A percentile compares a stretch with the other conserved stretches of the same genome.
phyloP scores from a whole-genome alignment of 1,140 invertebrate genomes.

The Ceratosolen fusciceps region DNA sequence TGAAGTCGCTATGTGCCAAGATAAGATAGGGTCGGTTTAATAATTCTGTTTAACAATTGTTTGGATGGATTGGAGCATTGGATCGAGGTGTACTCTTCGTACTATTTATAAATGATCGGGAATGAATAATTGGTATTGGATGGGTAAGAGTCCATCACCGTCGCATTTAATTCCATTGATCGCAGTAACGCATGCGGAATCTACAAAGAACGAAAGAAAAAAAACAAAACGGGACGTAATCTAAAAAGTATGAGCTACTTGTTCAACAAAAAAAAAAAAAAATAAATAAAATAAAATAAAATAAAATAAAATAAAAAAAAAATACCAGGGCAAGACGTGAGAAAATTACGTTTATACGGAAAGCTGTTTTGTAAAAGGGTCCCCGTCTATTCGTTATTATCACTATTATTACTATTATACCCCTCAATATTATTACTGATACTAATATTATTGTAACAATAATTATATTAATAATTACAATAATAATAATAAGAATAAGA shows the following conservation, averaged over 20 bases:
- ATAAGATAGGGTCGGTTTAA: slow-evolving; percentile 49
- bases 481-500: no score
- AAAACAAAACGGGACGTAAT: slow-evolving; percentile 49
- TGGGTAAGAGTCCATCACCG: slow-evolving; percentile 66
- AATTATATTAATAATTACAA: no score
- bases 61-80: slow-evolving; percentile 48
- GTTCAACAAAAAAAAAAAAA: background rate
- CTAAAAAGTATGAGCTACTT: slow-evolving; percentile 41
- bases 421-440: no score
- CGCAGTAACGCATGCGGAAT: slow-evolving; percentile 72
- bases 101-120: background rate
- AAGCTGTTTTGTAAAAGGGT: slow-evolving; percentile 6
- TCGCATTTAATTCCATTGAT: slow-evolving; percentile 71
- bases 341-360: slow-evolving; percentile 16
- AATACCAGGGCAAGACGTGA: slow-evolving; percentile 21
- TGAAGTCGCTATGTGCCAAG: slow-evolving; percentile 58
- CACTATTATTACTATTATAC: no score
- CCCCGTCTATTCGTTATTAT: background rate
- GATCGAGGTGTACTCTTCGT: background rate
- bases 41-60: slow-evolving; percentile 34
- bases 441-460: no score
- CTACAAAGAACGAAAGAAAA: slow-evolving; percentile 65
- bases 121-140: slow-evolving; percentile 8
- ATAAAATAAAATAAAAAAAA: no score
- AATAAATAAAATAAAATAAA: no score